Base-by-base conservation (phyloP, 2,797 vertebrate genomes). In the Acipenser oxyrinchus region DNA sequence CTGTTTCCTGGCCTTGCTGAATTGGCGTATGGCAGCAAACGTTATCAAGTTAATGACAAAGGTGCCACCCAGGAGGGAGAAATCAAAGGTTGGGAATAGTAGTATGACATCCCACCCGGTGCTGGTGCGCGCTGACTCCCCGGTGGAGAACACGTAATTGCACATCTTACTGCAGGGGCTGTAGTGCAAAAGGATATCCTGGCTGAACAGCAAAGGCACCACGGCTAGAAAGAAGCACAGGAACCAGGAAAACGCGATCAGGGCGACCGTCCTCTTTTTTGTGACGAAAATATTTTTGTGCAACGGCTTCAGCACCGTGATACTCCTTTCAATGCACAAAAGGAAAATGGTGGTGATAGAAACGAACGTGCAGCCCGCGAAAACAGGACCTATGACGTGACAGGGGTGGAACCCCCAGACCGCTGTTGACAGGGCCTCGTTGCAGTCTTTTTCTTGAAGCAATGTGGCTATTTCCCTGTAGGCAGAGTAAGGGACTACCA, bases 301-400 rank as follows among this genome's bases (percentile, higher is more conserved):
- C 68, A 81, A 61, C 7, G 79, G 79, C 63, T 67, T 79, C 64
- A 83, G 61, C 7, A 83, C 76, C 0, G 78, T 74, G 51, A 81
- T 64, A 49, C 72, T 76, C 53, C 75, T 72, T 68, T 82, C 80
- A 6, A 82, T 69, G 0, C 75, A 79, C 51, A 82, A 57, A 59
- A 82, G 70, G 59, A 82, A 82, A 53, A 83, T 79, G 63, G 80
- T 82, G 48, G 65, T 77, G 59, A 81, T 76, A 6, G 80, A 78
- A 13, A 81, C 77, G 7, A 82, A 76, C 8, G 74, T 79, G 65
- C 76, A 83, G 6, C 72, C 70, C 3, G 77, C 76, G 49, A 79
- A 83, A 53, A 82, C 15, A 7, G 72, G 71, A 6, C 77, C 78
- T 7, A 69, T 69, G 57, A 78, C 48, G 23, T 73, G 69, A 68